phyloP scores from a whole-genome alignment of 2,888 invertebrate genomes.

The Stratiomys singularior region DNA sequence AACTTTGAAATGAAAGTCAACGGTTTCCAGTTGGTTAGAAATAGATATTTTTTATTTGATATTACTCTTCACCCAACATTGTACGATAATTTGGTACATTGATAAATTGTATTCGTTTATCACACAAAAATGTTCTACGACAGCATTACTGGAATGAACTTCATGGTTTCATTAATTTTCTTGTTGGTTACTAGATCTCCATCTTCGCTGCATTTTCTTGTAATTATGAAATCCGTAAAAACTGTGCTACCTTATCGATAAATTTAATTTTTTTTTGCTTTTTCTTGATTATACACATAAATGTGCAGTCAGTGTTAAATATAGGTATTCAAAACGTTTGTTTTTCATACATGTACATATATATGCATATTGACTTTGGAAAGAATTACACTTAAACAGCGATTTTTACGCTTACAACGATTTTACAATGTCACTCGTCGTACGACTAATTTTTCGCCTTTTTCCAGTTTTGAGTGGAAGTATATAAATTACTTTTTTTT shows the following conservation, averaged over 20 bases:
- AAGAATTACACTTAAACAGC: too few species aligned
- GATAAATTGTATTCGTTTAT: constrained; percentile 21
- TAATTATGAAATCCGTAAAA: constrained; percentile 18
- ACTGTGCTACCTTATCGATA: constrained; percentile 7
- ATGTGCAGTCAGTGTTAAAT: neutral
- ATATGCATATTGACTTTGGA: too few species aligned
- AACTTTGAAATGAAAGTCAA: neutral
- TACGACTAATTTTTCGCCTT: too few species aligned
- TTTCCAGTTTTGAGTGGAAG: too few species aligned
- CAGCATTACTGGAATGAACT: neutral
- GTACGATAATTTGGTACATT: constrained; percentile 27
- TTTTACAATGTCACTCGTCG: too few species aligned
- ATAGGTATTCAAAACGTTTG: neutral
- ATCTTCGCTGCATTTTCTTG: neutral
- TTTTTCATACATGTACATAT: too few species aligned
- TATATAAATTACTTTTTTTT: too few species aligned
- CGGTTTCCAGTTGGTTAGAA: constrained; percentile 15
- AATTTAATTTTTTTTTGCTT: neutral
- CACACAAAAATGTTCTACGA: constrained; percentile 35
- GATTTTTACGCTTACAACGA: too few species aligned
- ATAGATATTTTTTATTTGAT: constrained; percentile 22
- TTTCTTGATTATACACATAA: neutral
- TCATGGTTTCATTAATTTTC: neutral
- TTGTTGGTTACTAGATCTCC: neutral
- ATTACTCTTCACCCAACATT: constrained; percentile 22